phyloP scores from a whole-genome alignment of 1,140 invertebrate species.

The Penaeus chinensis region DNA sequence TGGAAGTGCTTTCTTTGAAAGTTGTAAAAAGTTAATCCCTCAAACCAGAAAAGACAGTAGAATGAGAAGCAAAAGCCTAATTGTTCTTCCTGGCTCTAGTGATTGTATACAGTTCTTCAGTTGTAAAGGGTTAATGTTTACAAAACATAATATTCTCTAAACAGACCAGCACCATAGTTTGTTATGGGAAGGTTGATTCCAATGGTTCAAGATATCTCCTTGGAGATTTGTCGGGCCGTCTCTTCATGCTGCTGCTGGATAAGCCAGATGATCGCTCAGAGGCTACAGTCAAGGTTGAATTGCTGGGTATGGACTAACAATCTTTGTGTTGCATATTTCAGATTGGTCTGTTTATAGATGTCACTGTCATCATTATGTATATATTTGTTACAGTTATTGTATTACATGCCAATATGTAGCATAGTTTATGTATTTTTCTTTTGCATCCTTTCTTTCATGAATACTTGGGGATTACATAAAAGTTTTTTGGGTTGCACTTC shows the following conservation, averaged over 20 bases:
- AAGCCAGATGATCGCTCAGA: slow-evolving; percentile 84
- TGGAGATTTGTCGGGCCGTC: slow-evolving; percentile 92
- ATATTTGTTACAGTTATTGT: background rate
- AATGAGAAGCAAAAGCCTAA: too few relatives aligned
- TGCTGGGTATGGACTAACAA: slow-evolving; percentile 76
- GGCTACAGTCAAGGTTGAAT: slow-evolving; percentile 92
- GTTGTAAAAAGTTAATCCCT: too few relatives aligned
- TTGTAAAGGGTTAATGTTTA: background rate
- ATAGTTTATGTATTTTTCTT: background rate
- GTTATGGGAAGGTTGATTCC: slow-evolving; percentile 93
- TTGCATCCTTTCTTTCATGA: background rate
- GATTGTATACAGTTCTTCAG: too few relatives aligned
- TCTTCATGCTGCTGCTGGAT: slow-evolving; percentile 97
- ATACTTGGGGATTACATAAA: background rate
- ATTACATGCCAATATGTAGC: background rate
- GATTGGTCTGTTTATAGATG: background rate
- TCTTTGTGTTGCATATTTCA: slow-evolving; percentile 56
- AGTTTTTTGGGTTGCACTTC: too few relatives aligned
- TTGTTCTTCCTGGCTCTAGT: too few relatives aligned
- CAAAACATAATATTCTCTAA: slow-evolving; percentile 61
- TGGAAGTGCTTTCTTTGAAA: too few relatives aligned
- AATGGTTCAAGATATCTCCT: slow-evolving; percentile 91
- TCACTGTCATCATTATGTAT: background rate
- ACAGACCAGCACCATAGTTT: slow-evolving; percentile 93
- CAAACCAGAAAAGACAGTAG: too few relatives aligned